phyloP scores from a whole-genome alignment of 2,113 vertebrate genomes.

The Gadus macrocephalus region DNA sequence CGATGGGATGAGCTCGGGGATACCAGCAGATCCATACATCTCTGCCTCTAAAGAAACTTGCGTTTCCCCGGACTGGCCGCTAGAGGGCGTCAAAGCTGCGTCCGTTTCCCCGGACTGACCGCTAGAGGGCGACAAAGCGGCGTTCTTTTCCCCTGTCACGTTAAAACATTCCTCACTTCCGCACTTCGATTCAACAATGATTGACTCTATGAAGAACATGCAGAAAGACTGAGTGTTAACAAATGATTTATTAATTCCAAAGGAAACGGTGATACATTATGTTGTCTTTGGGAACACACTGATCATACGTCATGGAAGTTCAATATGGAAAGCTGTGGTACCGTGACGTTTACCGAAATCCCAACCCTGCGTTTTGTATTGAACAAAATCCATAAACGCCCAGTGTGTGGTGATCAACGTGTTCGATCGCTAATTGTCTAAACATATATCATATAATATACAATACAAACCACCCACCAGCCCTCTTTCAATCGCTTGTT shows the following conservation, averaged over 20 bases:
- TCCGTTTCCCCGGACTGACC: not conserved
- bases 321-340: too few species aligned
- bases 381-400: too few species aligned
- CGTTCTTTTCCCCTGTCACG: constrained; percentile 5
- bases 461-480: too few species aligned
- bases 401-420: too few species aligned
- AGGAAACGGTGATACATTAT: too few species aligned
- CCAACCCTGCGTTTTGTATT: too few species aligned
- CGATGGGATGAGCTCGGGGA: constrained; percentile 68
- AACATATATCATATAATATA: not conserved
- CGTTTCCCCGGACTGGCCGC: not conserved
- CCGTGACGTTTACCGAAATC: too few species aligned
- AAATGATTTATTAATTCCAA: not conserved
- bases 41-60: not conserved
- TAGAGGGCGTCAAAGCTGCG: not conserved
- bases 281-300: too few species aligned
- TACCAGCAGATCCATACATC: constrained; percentile 73
- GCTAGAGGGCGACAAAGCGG: not conserved
- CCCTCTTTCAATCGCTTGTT: too few species aligned
- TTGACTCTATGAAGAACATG: constrained; percentile 20
- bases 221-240: constrained; percentile 1
- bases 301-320: too few species aligned
- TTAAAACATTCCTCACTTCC: constrained; percentile 49
- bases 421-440: not conserved
- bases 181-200: constrained; percentile 51